Base-by-base conservation (phyloP, 1,140 invertebrate species). In the Anoplolepis gracilipes region DNA sequence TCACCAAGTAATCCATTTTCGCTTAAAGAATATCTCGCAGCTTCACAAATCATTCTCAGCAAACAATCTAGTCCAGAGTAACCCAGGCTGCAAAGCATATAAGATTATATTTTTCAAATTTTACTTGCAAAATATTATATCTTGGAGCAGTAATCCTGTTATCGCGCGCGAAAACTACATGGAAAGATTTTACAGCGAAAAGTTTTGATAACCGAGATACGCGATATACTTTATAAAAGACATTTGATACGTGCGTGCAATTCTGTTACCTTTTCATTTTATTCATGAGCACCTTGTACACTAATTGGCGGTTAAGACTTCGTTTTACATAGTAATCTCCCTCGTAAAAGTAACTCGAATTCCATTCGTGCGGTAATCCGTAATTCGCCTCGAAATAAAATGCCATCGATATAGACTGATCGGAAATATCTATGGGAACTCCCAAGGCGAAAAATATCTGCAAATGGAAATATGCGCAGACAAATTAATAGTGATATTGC, bases 341-440 rank as follows among this genome's bases (percentile, higher is more conserved):
- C 1, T 92, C 89, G 65, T 85, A 61, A 55, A 79, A 89, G 46
- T 92, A 77, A 73, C 65, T 90, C 1, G 86, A 81, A 49, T 89
- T 93, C 81, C 89, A 91, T 46, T 89, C 77, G 22, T 84, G 64
- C 0, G 94, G 94, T 3, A 95, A 67, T 6, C 10, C 64, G 59
- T 95, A 95, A 92, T 95, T 95, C 8, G 94, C 94, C 72, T 95
- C 94, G 70, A 95, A 94, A 88, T 94, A 95, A 30, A 93, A 88
- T 0, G 94, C 92, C n/a, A 95, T 61, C 11, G 93, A 88, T 22
- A 95, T 89, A 5, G 93, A 92, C 85, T 94, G 94, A 62, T 94
- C 90, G 0, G 94, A 92, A 13, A 94, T 67, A 30, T 95, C 94
- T 1, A 95, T 10, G 0, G 95, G 94, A 25, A 95, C 90, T 6